Evolutionary conservation across 2,113 vertebrate genomes (phyloP).

Genomic region (Recurvirostra avosetta): DNA sequence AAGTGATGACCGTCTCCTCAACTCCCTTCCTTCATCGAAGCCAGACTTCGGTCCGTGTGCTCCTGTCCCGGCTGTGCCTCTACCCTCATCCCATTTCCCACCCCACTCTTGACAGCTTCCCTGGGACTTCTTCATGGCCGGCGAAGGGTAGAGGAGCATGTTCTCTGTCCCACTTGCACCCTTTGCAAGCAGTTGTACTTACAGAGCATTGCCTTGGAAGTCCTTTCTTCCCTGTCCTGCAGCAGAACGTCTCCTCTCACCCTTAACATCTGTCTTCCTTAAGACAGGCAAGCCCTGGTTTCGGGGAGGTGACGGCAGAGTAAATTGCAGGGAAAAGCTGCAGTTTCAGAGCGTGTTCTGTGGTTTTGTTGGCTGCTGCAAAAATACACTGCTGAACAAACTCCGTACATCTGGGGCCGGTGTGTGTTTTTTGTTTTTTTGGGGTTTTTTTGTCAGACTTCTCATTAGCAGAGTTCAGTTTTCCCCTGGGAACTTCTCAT

Average conservation of each 20-base stretch:
- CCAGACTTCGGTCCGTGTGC: neutral
- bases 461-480: neutral
- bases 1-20: neutral
- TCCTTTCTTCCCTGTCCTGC: neutral
- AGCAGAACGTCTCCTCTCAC: neutral
- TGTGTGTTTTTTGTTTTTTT: too few species aligned
- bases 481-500: conserved; percentile 5
- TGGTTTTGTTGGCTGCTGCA: neutral
- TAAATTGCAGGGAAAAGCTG: neutral
- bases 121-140: neutral
- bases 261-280: neutral
- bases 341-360: neutral
- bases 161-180: neutral
- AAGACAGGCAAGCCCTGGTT: neutral
- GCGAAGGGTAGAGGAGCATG: neutral
- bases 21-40: neutral
- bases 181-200: neutral
- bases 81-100: neutral
- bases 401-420: neutral
- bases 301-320: neutral
- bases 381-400: neutral
- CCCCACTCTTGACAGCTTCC: neutral
- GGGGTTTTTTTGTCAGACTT: neutral
- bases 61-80: neutral
- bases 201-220: neutral